Evolutionary conservation across 2,797 vertebrate genomes (phyloP), one percentile per base, ranked within the genome.

Genomic region (Microctenopoma stevenorrisi): DNA sequence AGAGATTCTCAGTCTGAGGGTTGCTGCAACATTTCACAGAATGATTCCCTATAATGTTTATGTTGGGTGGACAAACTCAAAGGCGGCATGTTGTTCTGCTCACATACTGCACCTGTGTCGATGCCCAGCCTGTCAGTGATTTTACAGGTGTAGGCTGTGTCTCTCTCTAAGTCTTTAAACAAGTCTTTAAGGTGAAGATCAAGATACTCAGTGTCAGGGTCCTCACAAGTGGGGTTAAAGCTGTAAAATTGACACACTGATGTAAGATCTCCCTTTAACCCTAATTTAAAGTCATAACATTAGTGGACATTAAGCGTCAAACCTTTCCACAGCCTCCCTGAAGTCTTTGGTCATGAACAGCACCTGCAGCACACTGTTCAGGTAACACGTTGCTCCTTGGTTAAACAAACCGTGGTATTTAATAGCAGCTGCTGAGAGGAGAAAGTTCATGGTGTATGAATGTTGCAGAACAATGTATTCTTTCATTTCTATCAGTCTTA

Each of bases 361-460:
- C 66, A 87, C 89, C 69, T 94, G 93, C 63, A 94, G 78, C 28
- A 93, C 86, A 43, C 90, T 85, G 76, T 93, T 94, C 76, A 94
- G 38, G 67, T 93, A 94, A 56, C 90, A 92, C 0, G 92, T 93
- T 5, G 89, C 65, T 6, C 93, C 92, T 52, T 90, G 87, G 78
- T 94, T 94, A 5, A 0, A 0, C 44, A 94, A 47, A 0, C 93
- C 93, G 5, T 86, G 26, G 42, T 85, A 86, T 9, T 6, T 60
- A 46, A 1, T n/a, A 1, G 1, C 1, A 11, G 0, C 68, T 81
- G 53, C 2, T 37, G 56, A 12, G 10, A 46, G 11, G 26, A 64
- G 11, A 25, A 2, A 3, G 3, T 2, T 7, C 14, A 4, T 22
- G 18, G 46, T 46, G 22, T 15, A 48, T 28, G 12, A 37, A 1